phyloP scores from a whole-genome alignment of 2,113 vertebrate species.

The Melanerpes aurifrons region DNA sequence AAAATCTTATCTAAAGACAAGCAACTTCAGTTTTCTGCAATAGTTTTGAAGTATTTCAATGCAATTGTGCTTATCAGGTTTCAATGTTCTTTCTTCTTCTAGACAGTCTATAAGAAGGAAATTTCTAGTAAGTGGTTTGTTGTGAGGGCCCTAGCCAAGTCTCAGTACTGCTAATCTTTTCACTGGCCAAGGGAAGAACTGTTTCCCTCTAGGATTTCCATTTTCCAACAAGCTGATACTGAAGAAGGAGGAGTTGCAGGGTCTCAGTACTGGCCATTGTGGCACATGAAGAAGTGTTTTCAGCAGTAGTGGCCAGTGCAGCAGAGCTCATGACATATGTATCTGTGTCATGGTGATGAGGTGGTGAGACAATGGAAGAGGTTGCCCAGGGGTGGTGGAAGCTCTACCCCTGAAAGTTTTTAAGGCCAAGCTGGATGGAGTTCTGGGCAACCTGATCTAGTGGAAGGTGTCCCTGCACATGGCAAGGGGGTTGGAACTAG shows the following conservation, averaged over 20 bases:
- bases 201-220: background rate
- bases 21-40: background rate
- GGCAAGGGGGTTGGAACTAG: too few relatives aligned
- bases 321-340: background rate
- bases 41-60: background rate
- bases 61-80: background rate
- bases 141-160: background rate
- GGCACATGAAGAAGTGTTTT: background rate
- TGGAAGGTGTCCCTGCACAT: too few relatives aligned
- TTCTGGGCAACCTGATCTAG: too few relatives aligned
- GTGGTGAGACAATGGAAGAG: too few relatives aligned
- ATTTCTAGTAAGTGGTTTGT: background rate
- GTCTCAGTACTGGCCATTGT: fast-evolving
- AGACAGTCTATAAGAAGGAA: background rate
- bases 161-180: background rate
- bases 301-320: background rate
- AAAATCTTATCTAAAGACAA: conserved; percentile 9
- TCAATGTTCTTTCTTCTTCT: background rate
- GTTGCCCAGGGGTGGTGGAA: too few relatives aligned
- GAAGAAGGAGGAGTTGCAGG: background rate
- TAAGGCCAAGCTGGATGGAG: too few relatives aligned
- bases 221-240: background rate
- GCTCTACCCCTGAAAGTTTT: too few relatives aligned
- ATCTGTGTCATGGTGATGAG: background rate
- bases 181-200: background rate